Base-by-base conservation (phyloP, 2,888 invertebrate genomes). In the Hybos culiciformis region DNA sequence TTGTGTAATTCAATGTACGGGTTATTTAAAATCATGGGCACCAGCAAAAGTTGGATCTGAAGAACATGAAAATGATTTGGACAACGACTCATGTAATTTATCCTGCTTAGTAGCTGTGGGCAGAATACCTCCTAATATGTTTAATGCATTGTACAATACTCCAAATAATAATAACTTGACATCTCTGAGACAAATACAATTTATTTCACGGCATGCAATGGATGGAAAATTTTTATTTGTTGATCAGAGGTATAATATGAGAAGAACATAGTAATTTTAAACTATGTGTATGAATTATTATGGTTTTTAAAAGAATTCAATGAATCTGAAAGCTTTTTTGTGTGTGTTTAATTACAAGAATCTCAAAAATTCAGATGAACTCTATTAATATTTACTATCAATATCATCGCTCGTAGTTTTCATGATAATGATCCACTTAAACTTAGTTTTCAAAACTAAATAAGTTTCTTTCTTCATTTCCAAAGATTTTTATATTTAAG, bases 171-270 rank as follows among this genome's bases (percentile, higher is more conserved):
- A 56, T 52, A n/a, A n/a, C n/a, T 57, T 63, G 51, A 70, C 75
- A 4, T 74, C 73, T 50, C 68, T 77, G 2, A 66, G 77, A 19
- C 73, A 73, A 4, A 72, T 85, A 23, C 79, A 83, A 58, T 93
- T 85, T 61, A 75, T 83, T 36, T 90, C 91, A 0, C 69, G 92
- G 2, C 88, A 91, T 60, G 80, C 88, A 1, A 74, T 83, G 41
- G 93, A 93, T 60, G 92, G 92, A 5, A 93, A 92, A 67, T 92
- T 91, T 66, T 69, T 90, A 4, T 92, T 87, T 60, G 83, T 92
- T 5, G 93, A 93, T 63, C 92, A 92, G 65, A 81, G 87, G 90
- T 86, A 44, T 11, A 36, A 4, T 6, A 12, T 29, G 29, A 29
- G n/a, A 23, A 23, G 5, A 23, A n/a, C n/a, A n/a, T n/a, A n/a